Evolutionary conservation across 2,113 vertebrate species (phyloP), one percentile per base, ranked within the genome.

Genomic region (Origma solitaria): DNA sequence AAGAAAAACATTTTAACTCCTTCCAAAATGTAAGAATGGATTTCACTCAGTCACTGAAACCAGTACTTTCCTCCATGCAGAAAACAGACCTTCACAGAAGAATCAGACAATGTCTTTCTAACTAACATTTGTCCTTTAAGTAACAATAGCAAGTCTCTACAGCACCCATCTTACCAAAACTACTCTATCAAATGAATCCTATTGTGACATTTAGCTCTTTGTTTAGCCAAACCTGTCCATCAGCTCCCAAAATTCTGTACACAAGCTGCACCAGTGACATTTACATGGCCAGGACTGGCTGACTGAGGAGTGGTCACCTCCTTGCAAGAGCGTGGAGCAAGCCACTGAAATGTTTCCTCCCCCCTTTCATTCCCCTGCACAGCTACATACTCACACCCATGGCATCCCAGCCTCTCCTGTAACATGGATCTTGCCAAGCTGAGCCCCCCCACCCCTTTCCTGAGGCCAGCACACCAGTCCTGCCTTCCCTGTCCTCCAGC

Each of bases 1-100:
- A 65, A 50, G 45, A 77, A 83, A 95, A 77, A 42, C 60, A 75
- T 45, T 86, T 88, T 75, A 88, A 90, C 47, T 94, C 76, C 61
- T 94, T 91, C 60, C 44, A 89, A 62, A 94, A 56, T 1, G 2
- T 20, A 86, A 86, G 61, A 70, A 35, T 57, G 44, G 51, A 71
- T 82, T 92, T 73, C 78, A 44, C 56, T 82, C 37, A 44, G 42
- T 65, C 68, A 81, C 64, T 44, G 37, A 90, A 94, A 77, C 27
- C 28, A 51, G 8, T 35, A 35, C 15, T 70, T 94, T 70, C 33
- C 14, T 44, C 54, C 54, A 54, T 45, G 62, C 38, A 70, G 58
- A 62, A 85, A 94, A 83, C 7, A 47, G 28, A 72, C 10, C 19
- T n/a, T 3, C 42, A 38, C 20, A 76, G 45, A 88, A 77, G 28